Percentiles rank a stretch among this genome's conserved stretches.
These are phyloP conservation scores for Apodemus sylvaticus DNA, from an alignment of 2,113 vertebrate genomes.

Conservation along the genomic window DNA sequence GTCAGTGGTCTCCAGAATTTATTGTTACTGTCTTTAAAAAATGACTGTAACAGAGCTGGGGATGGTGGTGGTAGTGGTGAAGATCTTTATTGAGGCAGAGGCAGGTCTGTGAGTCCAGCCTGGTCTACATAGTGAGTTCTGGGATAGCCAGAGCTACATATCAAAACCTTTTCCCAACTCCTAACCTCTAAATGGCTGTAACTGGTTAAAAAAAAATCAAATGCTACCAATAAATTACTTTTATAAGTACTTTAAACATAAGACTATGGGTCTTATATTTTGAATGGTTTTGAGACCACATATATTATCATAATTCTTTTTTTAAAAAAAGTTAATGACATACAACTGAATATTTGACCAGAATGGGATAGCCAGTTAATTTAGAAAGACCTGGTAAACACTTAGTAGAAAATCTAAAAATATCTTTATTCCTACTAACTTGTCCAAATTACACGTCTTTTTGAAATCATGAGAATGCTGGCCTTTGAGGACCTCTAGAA, in stretches of 20 bases:
- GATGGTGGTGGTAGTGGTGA: background rate
- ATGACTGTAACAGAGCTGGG: background rate
- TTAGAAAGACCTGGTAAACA: conserved; percentile 22
- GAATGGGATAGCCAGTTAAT: background rate
- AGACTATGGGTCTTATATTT: conserved; percentile 14
- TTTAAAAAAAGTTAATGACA: background rate
- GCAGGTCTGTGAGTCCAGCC: background rate
- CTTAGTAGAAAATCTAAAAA: conserved; percentile 21
- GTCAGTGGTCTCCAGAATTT: background rate
- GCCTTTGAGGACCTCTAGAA: background rate
- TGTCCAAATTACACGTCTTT: conserved; percentile 15
- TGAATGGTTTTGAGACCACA: conserved; percentile 42
- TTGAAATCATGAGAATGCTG: conserved; percentile 36
- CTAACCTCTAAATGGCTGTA: background rate
- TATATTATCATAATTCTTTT: background rate
- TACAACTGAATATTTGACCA: conserved; percentile 27
- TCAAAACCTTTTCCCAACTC: background rate
- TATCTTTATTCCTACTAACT: conserved; percentile 36
- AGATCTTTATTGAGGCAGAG: background rate
- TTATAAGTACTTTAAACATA: background rate
- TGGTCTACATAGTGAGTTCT: background rate
- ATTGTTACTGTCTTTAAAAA: conserved; percentile 15
- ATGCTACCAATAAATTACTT: background rate
- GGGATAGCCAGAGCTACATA: background rate
- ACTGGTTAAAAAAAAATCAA: background rate